Evolutionary conservation across 2,797 vertebrate genomes (phyloP), one percentile per base, ranked within the genome.

Genomic region (Sebastes reedi): DNA sequence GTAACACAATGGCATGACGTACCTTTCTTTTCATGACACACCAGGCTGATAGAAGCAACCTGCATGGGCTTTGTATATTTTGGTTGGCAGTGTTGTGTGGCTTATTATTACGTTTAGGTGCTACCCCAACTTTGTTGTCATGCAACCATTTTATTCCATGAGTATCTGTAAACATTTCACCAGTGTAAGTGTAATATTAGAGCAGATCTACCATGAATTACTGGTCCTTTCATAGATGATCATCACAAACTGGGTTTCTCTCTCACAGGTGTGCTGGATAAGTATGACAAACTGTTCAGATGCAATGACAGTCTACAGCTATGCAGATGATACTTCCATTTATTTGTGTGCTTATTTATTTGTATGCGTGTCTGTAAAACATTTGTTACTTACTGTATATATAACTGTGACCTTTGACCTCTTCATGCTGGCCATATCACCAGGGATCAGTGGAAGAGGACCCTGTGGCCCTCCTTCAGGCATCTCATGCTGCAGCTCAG

Each of bases 401-500:
- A 55, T 96, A 94, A 95, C 75, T 87, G 75, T 95, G 80, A 88
- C 87, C 82, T 94, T 86, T 91, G 93, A 87, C 91, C 93, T 87
- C 77, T 75, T 83, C 81, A 92, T 86, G 91, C 93, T 84, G 90
- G 82, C 94, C 88, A 80, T 66, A 73, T 56, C 86, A 82, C 75
- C 92, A 97, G 96, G 96, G 90, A 93, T 95, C 94, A 85, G 94
- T 73, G 91, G 96, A 97, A 1, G 96, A 97, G 89, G 95, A 95
- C 66, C 91, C 95, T 0, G 92, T 96, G 87, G 91, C 95, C 66
- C 76, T 95, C 70, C 91, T 96, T 30, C 94, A 91, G 92, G 92
- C 93, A 22, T 94, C 95, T 85, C 95, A 95, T 32, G 60, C 92
- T 82, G 93, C 92, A 75, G 94, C 94, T 88, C 91, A 94, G 78